Evolutionary conservation across 2,888 invertebrate species (phyloP), one percentile per base, ranked within the genome.

Genomic region (Caenorhabditis sp.): DNA sequence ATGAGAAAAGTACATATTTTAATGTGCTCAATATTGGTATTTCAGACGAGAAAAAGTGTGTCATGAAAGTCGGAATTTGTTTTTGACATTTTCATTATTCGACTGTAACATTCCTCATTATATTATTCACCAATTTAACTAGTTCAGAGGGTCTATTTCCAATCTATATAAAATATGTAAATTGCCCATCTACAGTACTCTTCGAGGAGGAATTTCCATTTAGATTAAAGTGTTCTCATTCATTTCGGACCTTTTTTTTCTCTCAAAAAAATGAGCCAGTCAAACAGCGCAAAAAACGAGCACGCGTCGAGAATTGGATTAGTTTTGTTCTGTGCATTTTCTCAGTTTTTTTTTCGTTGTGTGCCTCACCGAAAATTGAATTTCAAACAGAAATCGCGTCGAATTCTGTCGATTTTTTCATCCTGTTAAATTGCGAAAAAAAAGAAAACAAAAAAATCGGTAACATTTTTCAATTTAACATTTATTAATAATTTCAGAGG

Each of bases 111-210:
- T 10, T 8, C n/a, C n/a, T n/a, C n/a, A n/a, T n/a, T n/a, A n/a
- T n/a, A n/a, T n/a, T n/a, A n/a, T n/a, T n/a, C n/a, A n/a, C n/a
- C n/a, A n/a, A n/a, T n/a, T n/a, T n/a, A n/a, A n/a, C n/a, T n/a
- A n/a, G n/a, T n/a, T n/a, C n/a, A n/a, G n/a, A n/a, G n/a, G n/a
- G n/a, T 62, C 58, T 67, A 62, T 57, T 43, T 62, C 62, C 59
- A 62, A 68, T 59, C 54, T 37, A 62, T 62, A 53, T 62, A 63
- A 10, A 43, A 43, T 43, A 43, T 43, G 31, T 67, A 62, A 62
- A 67, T 67, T 67, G 58, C 31, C 37, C 49, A 62, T 68, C 62
- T 37, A 37, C 57, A 36, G 27, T 24, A 21, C 37, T 58, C 58
- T 37, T 37, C 37, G 17, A 21, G n/a, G n/a, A n/a, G n/a, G 5